Evolutionary conservation across 1,140 invertebrate species (phyloP).

Genomic region (Bactericera cockerelli): DNA sequence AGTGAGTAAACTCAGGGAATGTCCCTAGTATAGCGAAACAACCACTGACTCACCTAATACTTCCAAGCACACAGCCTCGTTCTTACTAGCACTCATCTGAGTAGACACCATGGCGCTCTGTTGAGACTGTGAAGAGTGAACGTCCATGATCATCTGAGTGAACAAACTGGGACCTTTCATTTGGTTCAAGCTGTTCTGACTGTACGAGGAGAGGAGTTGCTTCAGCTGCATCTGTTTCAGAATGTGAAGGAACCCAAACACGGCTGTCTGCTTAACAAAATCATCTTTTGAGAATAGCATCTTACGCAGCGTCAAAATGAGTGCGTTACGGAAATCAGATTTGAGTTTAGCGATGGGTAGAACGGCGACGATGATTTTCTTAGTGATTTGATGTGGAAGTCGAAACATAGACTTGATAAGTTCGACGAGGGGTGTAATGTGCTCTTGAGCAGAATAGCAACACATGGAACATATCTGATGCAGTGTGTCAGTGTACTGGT

Average conservation of each 20-base stretch:
- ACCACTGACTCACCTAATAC: conserved; percentile 21
- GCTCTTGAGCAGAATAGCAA: neutral
- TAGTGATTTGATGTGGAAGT: conserved; percentile 2
- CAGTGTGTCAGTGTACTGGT: conserved; percentile 34
- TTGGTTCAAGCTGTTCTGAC: conserved; percentile 14
- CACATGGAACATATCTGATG: neutral
- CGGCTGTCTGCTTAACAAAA: conserved; percentile 9
- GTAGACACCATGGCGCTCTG: neutral
- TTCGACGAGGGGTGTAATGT: neutral
- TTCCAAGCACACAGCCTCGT: conserved; percentile 23
- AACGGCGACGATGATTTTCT: neutral
- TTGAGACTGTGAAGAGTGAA: conserved; percentile 15
- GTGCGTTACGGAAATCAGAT: neutral
- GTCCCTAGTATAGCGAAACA: too few relatives aligned
- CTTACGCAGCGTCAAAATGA: neutral
- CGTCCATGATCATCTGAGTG: conserved; percentile 15
- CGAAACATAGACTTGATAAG: neutral
- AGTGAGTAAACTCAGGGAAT: too few relatives aligned
- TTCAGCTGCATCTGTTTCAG: conserved; percentile 13
- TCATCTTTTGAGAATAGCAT: conserved; percentile 12
- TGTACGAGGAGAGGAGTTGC: conserved; percentile 5
- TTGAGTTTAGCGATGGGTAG: neutral
- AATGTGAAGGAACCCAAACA: conserved; percentile 14
- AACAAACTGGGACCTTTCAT: conserved; percentile 14
- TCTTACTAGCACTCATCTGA: conserved; percentile 14